A percentile compares a stretch with the other conserved stretches of the same genome.
Conservation (phyloP, 2,888 invertebrate species). For the Gymnoscelis rufifasciata region DNA sequence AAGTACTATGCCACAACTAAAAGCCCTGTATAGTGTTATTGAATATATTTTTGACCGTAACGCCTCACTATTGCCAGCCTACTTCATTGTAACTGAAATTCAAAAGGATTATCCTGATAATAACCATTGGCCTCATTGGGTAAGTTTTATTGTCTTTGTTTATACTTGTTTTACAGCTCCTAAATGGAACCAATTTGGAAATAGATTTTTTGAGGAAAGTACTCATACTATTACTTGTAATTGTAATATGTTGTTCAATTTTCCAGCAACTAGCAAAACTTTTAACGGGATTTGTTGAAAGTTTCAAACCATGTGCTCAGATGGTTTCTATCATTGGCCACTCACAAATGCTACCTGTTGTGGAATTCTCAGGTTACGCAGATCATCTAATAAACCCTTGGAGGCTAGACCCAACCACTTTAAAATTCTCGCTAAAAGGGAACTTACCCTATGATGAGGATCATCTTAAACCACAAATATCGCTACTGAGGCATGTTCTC, state of each 20-base stretch:
- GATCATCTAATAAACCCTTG: slow-evolving; percentile 95
- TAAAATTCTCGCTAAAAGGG: slow-evolving; percentile 80
- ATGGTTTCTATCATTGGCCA: slow-evolving; percentile 97
- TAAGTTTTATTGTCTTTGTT: too few relatives aligned
- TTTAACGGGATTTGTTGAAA: slow-evolving; percentile 93
- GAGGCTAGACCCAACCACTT: slow-evolving; percentile 92
- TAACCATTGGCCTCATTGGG: slow-evolving; percentile 94
- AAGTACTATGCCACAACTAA: slow-evolving; percentile 88
- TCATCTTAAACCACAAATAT: slow-evolving; percentile 91
- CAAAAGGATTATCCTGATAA: slow-evolving; percentile 91
- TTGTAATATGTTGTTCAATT: not conserved
- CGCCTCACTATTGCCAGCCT: slow-evolving; percentile 94
- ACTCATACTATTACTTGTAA: too few relatives aligned
- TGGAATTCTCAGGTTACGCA: slow-evolving; percentile 94
- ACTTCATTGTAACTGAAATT: slow-evolving; percentile 96
- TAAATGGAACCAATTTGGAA: too few relatives aligned
- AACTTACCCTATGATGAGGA: slow-evolving; percentile 94
- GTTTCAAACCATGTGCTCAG: slow-evolving; percentile 95
- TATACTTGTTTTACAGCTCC: too few relatives aligned
- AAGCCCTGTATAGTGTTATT: slow-evolving; percentile 89
- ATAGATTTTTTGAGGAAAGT: too few relatives aligned
- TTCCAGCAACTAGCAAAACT: slow-evolving; percentile 89
- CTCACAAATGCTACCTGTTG: slow-evolving; percentile 94
- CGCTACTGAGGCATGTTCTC: slow-evolving; percentile 91
- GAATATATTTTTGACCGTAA: slow-evolving; percentile 95